These are phyloP conservation scores for Drosophila quasianomalipes DNA, from an alignment of 2,888 invertebrate species.

Conservation along the genomic window DNA sequence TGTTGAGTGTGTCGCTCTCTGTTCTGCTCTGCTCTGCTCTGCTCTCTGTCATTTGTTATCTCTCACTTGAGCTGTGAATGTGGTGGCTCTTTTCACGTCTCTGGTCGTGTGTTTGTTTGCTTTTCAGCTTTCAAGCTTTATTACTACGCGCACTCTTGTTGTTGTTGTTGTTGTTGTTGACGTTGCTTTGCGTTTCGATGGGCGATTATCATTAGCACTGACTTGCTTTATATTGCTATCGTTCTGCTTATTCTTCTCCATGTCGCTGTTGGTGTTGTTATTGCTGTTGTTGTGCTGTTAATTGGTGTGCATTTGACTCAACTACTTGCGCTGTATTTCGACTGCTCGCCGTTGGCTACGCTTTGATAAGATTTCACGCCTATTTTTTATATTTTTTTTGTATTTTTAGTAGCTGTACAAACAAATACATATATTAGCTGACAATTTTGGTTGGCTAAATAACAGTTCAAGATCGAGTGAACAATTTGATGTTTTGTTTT, in stretches of 20 bases:
- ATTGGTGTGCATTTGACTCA: slow-evolving; percentile 51
- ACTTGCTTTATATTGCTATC: slow-evolving; percentile 25
- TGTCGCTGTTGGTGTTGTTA: slow-evolving; percentile 21
- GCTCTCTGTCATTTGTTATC: slow-evolving; percentile 26
- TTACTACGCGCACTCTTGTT: slow-evolving; percentile 40
- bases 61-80: slow-evolving; percentile 41
- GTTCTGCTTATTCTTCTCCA: slow-evolving; percentile 3
- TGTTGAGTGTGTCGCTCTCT: slow-evolving; percentile 32
- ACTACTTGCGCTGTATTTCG: slow-evolving; percentile 33
- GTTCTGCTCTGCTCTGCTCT: not conserved
- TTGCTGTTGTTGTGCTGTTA: slow-evolving; percentile 44
- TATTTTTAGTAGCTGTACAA: slow-evolving; percentile 27
- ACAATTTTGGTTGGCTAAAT: not conserved
- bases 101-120: slow-evolving; percentile 44
- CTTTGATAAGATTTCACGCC: slow-evolving; percentile 56
- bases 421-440: not conserved
- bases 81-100: slow-evolving; percentile 21
- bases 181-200: slow-evolving; percentile 49
- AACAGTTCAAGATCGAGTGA: not conserved
- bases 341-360: slow-evolving; percentile 28
- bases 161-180: slow-evolving; percentile 31
- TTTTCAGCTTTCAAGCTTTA: slow-evolving; percentile 53
- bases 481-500: not conserved
- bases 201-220: slow-evolving; percentile 62
- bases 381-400: not conserved